These are phyloP conservation scores for Oscheius myriophilus DNA, from an alignment of 2,888 invertebrate genomes.

Conservation along the genomic window DNA sequence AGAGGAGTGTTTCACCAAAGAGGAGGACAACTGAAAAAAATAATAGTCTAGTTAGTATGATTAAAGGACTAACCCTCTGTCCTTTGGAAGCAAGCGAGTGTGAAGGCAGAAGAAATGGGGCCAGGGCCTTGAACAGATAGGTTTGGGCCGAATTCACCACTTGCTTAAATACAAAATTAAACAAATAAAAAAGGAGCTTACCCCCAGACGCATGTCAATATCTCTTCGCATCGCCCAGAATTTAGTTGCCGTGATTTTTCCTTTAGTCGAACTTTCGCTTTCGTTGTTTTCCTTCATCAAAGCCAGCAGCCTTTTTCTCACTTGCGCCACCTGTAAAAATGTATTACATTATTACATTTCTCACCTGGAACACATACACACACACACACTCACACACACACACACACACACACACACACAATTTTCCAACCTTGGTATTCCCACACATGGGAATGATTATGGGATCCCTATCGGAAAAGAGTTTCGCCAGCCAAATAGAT, in stretches of 20 bases:
- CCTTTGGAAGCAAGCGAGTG: conserved; percentile 12
- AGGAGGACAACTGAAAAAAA: neutral
- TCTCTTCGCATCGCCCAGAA: conserved; percentile 27
- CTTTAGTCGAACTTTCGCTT: neutral
- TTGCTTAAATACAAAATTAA: conserved; percentile 1
- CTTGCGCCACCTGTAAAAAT: conserved; percentile 5
- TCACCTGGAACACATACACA: too few species aligned
- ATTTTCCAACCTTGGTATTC: conserved; percentile 3
- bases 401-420: too few species aligned
- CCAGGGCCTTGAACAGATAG: conserved; percentile 13
- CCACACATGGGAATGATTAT: conserved; percentile 44
- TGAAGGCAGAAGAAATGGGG: conserved; percentile 22
- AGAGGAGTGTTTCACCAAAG: neutral
- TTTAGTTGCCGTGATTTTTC: neutral
- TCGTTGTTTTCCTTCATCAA: conserved; percentile 25
- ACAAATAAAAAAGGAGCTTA: conserved; percentile 1
- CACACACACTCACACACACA: too few species aligned
- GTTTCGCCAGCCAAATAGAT: conserved; percentile 20
- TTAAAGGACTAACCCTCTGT: conserved; percentile 1
- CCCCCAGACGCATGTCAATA: conserved; percentile 16
- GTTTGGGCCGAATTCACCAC: conserved; percentile 2
- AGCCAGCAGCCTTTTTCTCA: neutral
- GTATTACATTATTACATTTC: neutral
- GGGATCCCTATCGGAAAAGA: conserved; percentile 20
- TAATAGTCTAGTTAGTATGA: neutral